Evolutionary conservation across 2,797 vertebrate genomes (phyloP), one percentile per base, ranked within the genome.

Genomic region (Catostomus latipinnis): DNA sequence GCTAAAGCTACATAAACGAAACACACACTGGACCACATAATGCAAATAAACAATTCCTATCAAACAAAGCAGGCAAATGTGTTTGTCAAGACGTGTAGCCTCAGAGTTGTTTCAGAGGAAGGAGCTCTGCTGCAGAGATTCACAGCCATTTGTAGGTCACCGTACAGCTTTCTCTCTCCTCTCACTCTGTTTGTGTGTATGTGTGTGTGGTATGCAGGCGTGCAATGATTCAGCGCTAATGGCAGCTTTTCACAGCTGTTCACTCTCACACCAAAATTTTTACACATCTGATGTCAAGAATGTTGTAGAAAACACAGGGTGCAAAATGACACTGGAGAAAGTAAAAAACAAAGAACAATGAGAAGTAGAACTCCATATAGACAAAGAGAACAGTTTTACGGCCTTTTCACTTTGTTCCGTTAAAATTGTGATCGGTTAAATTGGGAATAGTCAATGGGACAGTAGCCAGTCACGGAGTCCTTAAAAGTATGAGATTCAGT

Each of bases 111-210:
- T 12, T 49, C 12, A 74, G 78, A 52, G 71, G 34, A 75, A 61
- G 49, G 9, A 69, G 79, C 61, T 76, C n/a, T 81, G 66, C 73
- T 62, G 68, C 73, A 67, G 11, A 46, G 48, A 57, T 54, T 45
- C 45, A 66, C 43, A 6, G 43, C 48, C 70, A 78, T 78, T 78
- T 78, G 76, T 74, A 82, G 76, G 76, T 78, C 81, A 82, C 49
- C 71, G 68, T 9, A 49, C 50, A 62, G 62, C 76, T 74, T 50
- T 78, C 50, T 78, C 65, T 61, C 9, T 68, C 14, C 53, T 11
- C 53, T 63, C 13, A 22, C 61, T 76, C 45, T 43, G 14, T 70
- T 12, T 67, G 66, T 14, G 11, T 68, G 13, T 77, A 43, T 16
- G 62, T 46, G 54, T 60, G 52, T 57, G 48, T 57, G 45, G 4